Base-by-base conservation (phyloP, 2,888 invertebrate genomes). In the Rutpela maculata region DNA sequence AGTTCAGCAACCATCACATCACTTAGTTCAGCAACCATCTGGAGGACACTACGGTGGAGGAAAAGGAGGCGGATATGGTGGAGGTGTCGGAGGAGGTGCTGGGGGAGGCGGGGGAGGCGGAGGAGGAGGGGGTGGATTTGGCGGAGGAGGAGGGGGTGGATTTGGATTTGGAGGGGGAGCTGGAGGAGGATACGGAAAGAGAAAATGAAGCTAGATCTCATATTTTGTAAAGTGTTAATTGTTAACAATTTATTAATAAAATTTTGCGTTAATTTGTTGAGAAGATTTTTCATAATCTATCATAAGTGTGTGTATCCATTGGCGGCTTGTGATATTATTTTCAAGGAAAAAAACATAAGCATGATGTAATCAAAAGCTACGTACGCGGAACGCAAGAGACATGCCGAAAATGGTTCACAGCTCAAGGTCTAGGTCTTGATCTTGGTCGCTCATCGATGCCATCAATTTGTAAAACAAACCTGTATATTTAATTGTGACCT, bases 41-140 rank as follows among this genome's bases (percentile, higher is more conserved):
- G n/a, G n/a, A n/a, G n/a, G n/a, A n/a, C 38, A 17, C 15, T 15
- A 15, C 43, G 31, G 60, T 4, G 19, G 31, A 35, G 19, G 59
- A 3, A 9, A 18, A 5, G 59, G 59, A 3, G 59, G 59, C 11
- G 60, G 60, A 15, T 9, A 9, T 4, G 66, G 55, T 5, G 66
- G 19, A 11, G 55, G 43, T 12, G 11, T 1, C 6, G 66, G 43
- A 26, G 60, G 60, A 2, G 60, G 60, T 12, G 10, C 1, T 6
- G 60, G 60, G 4, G 60, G 60, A 22, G 60, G 22, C 0, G 60
- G 60, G 1, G 60, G 60, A 11, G 60, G 60, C 1, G 60, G 60
- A 26, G 60, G 60, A 7, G 9, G 17, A 1, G 78, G 79, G 11
- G 71, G 78, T 18, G 65, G 71, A n/a, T 75, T 77, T 10, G 50